Evolutionary conservation across 1,140 invertebrate genomes (phyloP).

Genomic region (Vanessa atalanta): DNA sequence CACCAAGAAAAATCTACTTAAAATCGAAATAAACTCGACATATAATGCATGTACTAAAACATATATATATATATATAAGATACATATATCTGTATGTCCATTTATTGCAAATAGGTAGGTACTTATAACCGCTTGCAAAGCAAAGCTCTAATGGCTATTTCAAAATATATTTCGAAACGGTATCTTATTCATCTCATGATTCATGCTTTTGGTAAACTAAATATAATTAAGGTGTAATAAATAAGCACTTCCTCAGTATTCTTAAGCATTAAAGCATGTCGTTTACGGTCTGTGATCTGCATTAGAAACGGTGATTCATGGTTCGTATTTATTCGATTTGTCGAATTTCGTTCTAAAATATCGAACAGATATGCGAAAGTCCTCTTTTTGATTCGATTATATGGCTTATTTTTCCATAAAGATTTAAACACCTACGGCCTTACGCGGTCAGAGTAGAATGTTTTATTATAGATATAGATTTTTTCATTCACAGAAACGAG

Average conservation of each 20-base stretch:
- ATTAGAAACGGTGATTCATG: slow-evolving; percentile 61
- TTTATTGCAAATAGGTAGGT: not conserved
- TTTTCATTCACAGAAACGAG: slow-evolving; percentile 63
- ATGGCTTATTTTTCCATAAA: not conserved
- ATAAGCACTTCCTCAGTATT: slow-evolving; percentile 26
- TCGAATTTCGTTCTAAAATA: slow-evolving; percentile 40
- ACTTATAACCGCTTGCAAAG: not conserved
- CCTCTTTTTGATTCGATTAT: not conserved
- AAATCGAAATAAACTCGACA: no score
- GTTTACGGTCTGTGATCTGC: slow-evolving; percentile 44
- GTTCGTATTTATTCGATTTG: slow-evolving; percentile 49
- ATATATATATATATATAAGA: not conserved
- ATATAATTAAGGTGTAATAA: slow-evolving; percentile 28
- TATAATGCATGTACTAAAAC: not conserved
- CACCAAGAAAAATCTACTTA: no score
- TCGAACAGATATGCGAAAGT: slow-evolving; percentile 37
- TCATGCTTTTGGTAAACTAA: slow-evolving; percentile 17
- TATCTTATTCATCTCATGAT: slow-evolving; percentile 7
- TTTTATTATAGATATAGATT: slow-evolving; percentile 49
- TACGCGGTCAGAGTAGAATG: slow-evolving; percentile 50
- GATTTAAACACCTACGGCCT: slow-evolving; percentile 23
- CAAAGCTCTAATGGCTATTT: not conserved
- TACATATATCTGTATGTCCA: not conserved
- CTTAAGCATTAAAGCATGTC: slow-evolving; percentile 21
- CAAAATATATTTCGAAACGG: slow-evolving; percentile 11